These are phyloP conservation scores for Drosophila pseudotalamancana DNA, from an alignment of 2,888 invertebrate genomes.

Conservation along the genomic window DNA sequence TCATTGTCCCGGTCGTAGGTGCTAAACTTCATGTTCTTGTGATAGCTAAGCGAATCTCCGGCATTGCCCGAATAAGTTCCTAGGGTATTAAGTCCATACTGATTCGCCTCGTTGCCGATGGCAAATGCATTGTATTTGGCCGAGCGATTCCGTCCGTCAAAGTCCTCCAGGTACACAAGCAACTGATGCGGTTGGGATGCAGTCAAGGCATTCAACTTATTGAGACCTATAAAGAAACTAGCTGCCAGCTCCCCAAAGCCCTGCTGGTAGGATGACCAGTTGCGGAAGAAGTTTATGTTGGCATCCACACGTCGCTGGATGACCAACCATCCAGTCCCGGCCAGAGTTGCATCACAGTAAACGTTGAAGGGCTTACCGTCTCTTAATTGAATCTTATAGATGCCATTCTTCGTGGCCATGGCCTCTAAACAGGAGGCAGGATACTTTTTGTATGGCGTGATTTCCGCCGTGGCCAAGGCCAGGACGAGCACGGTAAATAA, in stretches of 20 bases:
- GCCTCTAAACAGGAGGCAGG: conserved; percentile 36
- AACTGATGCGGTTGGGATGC: conserved; percentile 85
- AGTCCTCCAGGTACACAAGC: conserved; percentile 87
- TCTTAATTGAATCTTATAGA: conserved; percentile 36
- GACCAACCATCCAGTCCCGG: conserved; percentile 89
- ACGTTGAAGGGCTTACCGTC: conserved; percentile 86
- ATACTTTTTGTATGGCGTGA: conserved; percentile 31
- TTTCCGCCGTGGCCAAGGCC: conserved; percentile 4
- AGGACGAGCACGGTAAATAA: conserved; percentile 20
- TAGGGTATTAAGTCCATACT: conserved; percentile 87
- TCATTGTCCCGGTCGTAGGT: conserved; percentile 88
- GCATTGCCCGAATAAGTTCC: conserved; percentile 87
- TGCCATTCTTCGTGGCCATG: conserved; percentile 46
- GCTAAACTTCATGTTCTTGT: conserved; percentile 89
- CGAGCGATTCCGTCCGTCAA: conserved; percentile 85
- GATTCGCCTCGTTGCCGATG: conserved; percentile 87
- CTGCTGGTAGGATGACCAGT: conserved; percentile 87
- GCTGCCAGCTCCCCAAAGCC: conserved; percentile 89
- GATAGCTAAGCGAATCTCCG: conserved; percentile 88
- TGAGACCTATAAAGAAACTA: conserved; percentile 90
- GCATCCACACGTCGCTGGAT: conserved; percentile 88
- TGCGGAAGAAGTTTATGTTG: conserved; percentile 87
- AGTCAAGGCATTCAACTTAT: conserved; percentile 86
- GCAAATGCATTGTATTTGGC: conserved; percentile 88
- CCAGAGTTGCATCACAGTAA: conserved; percentile 83